A percentile compares a stretch with the other conserved stretches of the same genome.
Conservation (phyloP, 2,113 vertebrate species). For the Oryctolagus cuniculus region mOryCun1.1 NC_091436.1:44947501-44948000, state of each 20-base stretch:
- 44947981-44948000: not conserved
- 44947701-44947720: not conserved
- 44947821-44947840: not conserved
- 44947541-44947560: not conserved
- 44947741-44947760: not conserved
- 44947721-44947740: not conserved
- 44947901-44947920: not conserved
- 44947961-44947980: not conserved
- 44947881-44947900: not conserved
- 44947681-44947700: not conserved
- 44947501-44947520: too few species aligned
- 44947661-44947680: not conserved
- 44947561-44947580: not conserved
- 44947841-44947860: not conserved
- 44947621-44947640: not conserved
- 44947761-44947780: not conserved
- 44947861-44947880: not conserved
- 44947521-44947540: not conserved
- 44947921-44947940: not conserved
- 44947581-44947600: not conserved
- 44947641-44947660: not conserved
- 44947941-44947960: not conserved
- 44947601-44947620: not conserved
- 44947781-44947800: not conserved
- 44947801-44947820: not conserved